These are phyloP conservation scores for Ranitomeya variabilis DNA, from an alignment of 2,113 vertebrate species.

Conservation along the genomic window DNA sequence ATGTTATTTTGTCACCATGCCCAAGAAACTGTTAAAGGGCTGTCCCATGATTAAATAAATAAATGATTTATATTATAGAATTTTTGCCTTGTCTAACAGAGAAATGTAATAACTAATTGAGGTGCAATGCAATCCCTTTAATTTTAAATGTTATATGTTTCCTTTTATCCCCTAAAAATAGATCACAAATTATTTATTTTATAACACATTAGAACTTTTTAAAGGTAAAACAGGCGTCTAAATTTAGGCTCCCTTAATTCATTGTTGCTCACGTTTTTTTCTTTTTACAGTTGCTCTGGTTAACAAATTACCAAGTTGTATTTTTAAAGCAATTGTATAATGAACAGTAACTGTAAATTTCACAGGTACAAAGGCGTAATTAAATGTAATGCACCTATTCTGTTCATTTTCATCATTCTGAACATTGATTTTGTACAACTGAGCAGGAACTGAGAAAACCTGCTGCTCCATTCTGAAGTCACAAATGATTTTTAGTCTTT, in stretches of 20 bases:
- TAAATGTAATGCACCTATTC: conserved; percentile 13
- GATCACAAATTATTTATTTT: no score
- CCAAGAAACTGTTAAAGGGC: no score
- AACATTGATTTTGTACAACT: neutral
- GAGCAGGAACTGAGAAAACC: neutral
- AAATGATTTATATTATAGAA: no score
- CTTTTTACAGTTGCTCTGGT: neutral
- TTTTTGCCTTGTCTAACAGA: no score
- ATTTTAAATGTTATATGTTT: no score
- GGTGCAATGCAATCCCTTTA: no score
- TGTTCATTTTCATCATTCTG: neutral
- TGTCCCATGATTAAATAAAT: no score
- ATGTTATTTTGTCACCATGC: no score
- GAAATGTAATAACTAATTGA: no score
- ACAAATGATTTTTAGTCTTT: conserved; percentile 18
- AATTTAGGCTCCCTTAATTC: neutral
- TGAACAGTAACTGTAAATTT: neutral
- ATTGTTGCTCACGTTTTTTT: no score
- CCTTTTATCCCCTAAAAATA: no score
- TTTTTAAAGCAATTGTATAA: conserved; percentile 11
- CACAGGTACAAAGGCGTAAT: neutral
- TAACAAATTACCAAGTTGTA: neutral
- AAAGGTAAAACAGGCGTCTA: neutral
- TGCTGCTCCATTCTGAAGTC: neutral
- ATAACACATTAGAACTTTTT: no score